A percentile compares a stretch with the other conserved stretches of the same genome.
These are phyloP conservation scores for Eurystomus glaucurus DNA, from an alignment of 2,797 vertebrate genomes.

Conservation along the genomic window DNA sequence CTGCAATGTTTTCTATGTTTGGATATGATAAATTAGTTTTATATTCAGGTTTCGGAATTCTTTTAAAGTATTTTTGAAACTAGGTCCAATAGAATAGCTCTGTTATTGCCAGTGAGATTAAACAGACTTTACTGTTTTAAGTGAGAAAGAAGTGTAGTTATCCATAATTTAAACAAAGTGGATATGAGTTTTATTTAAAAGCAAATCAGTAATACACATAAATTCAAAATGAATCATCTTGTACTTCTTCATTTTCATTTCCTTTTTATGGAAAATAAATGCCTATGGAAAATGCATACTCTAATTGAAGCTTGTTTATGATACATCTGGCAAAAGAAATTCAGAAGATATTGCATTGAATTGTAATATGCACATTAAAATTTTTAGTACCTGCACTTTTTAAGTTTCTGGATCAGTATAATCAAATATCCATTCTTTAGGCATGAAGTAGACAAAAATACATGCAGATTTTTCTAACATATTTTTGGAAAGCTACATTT, in stretches of 20 bases:
- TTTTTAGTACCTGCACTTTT: not conserved
- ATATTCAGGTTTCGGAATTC: not conserved
- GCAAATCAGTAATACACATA: not conserved
- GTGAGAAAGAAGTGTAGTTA: not conserved
- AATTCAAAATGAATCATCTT: not conserved
- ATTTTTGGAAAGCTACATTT: not conserved
- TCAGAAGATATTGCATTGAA: not conserved
- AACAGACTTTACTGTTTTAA: not conserved
- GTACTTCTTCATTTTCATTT: not conserved
- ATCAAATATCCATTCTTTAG: not conserved
- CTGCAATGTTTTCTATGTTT: not conserved
- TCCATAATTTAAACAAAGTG: not conserved
- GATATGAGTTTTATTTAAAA: not conserved
- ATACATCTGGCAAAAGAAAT: not conserved
- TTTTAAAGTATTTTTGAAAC: not conserved
- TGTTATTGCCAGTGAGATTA: not conserved
- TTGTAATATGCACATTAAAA: not conserved
- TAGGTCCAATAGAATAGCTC: not conserved
- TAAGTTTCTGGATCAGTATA: not conserved
- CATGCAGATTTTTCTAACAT: not conserved
- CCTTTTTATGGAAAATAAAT: not conserved
- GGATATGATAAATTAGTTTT: too few relatives aligned
- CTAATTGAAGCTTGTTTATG: not conserved
- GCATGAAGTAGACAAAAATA: not conserved
- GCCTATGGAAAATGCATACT: not conserved